phyloP scores from a whole-genome alignment of 1,140 invertebrate genomes.

The Drosophila eugracilis region DNA sequence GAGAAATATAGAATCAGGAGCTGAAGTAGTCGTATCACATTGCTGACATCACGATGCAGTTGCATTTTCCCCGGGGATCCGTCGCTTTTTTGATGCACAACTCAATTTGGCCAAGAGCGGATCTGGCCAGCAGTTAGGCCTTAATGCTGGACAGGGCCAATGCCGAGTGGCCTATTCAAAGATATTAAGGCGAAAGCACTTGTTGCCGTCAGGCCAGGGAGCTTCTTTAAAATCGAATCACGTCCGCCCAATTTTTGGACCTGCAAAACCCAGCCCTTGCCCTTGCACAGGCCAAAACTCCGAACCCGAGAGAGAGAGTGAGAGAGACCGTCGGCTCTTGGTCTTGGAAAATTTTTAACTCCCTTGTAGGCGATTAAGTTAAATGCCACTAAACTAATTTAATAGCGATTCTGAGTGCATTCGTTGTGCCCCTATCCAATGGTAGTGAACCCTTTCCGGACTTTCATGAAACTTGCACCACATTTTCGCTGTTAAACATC shows the following conservation, averaged over 20 bases:
- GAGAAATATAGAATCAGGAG: background rate
- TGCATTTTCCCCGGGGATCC: conserved; percentile 41
- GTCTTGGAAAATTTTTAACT: conserved; percentile 75
- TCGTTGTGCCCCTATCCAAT: conserved; percentile 15
- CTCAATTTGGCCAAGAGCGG: conserved; percentile 65
- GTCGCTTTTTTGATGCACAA: conserved; percentile 62
- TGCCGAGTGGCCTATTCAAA: conserved; percentile 53
- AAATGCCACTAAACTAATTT: conserved; percentile 85
- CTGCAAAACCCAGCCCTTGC: conserved; percentile 10
- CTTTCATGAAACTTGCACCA: conserved; percentile 54
- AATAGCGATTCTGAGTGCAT: conserved; percentile 82
- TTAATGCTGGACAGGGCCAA: conserved; percentile 36
- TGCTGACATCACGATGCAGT: conserved; percentile 60
- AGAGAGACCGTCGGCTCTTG: conserved; percentile 14
- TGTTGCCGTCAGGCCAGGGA: conserved; percentile 50
- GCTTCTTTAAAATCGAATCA: conserved; percentile 84
- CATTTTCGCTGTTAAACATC: conserved; percentile 80
- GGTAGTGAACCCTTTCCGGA: conserved; percentile 14
- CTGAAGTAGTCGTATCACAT: conserved; percentile 8
- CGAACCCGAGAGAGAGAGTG: background rate
- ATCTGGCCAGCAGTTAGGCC: conserved; percentile 31
- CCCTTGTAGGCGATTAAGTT: conserved; percentile 84
- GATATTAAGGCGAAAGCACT: conserved; percentile 67
- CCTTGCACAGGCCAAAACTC: conserved; percentile 1
- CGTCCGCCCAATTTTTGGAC: conserved; percentile 76